A percentile compares a stretch with the other conserved stretches of the same genome.
Conservation (phyloP, 2,797 vertebrate genomes). For the Xyrichtys novacula region DNA sequence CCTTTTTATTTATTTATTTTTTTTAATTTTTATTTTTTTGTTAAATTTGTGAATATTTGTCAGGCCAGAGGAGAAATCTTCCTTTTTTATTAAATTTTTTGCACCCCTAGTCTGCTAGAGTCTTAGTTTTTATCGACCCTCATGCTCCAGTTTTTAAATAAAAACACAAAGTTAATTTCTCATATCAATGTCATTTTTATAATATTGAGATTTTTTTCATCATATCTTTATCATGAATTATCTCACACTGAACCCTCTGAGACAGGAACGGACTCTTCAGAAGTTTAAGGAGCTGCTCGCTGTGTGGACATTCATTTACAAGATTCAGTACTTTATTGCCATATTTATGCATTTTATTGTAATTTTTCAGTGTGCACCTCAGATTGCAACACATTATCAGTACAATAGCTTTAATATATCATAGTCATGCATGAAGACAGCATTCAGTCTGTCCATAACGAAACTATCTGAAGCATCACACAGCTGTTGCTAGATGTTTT, state of each 20-base stretch:
- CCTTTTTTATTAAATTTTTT: too few species aligned
- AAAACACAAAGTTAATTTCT: too few species aligned
- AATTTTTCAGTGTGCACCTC: slow-evolving; percentile 35
- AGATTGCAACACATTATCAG: slow-evolving; percentile 47
- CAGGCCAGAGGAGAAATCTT: too few species aligned
- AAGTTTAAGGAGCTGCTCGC: slow-evolving; percentile 38
- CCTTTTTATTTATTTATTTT: too few species aligned
- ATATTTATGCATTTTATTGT: slow-evolving; percentile 43
- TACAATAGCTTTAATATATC: slow-evolving; percentile 75
- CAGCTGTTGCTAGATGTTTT: slow-evolving; percentile 12
- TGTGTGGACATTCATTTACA: slow-evolving; percentile 24
- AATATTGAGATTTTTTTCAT: too few species aligned
- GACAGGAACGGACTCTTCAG: background rate
- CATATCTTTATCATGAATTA: background rate
- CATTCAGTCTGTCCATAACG: slow-evolving; percentile 36
- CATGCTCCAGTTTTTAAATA: too few species aligned
- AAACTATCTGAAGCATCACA: slow-evolving; percentile 18
- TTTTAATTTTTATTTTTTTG: too few species aligned
- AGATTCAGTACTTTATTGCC: slow-evolving; percentile 32
- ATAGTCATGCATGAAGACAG: slow-evolving; percentile 68
- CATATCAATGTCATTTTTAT: too few species aligned
- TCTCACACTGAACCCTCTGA: background rate
- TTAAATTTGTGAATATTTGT: too few species aligned
- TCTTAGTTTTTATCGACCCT: too few species aligned
- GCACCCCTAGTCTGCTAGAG: too few species aligned